These are phyloP conservation scores for Zaprionus kolodkinae DNA, from an alignment of 1,140 invertebrate species.

Conservation along the genomic window DNA sequence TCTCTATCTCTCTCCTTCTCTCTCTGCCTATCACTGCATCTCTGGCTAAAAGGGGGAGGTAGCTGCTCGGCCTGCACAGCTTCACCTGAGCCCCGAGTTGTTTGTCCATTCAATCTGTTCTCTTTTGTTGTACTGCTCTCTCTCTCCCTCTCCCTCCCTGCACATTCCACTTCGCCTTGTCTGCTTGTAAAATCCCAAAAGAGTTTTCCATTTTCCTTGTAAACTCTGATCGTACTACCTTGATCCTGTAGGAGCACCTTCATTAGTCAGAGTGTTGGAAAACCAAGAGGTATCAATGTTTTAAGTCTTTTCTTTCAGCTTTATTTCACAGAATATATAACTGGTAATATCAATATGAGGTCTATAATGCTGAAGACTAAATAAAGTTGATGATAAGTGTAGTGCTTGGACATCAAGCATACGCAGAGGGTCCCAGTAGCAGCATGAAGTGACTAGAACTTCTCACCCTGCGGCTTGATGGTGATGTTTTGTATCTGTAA, in stretches of 20 bases:
- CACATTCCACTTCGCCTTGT: not conserved
- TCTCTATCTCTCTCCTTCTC: not conserved
- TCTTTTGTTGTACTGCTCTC: too few relatives aligned
- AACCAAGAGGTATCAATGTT: too few relatives aligned
- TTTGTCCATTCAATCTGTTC: slow-evolving; percentile 4
- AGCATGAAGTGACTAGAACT: slow-evolving; percentile 52
- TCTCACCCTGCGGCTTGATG: slow-evolving; percentile 81
- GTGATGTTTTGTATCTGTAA: slow-evolving; percentile 75
- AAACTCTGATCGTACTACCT: not conserved
- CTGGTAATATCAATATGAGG: not conserved
- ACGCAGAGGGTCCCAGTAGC: not conserved
- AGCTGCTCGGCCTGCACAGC: not conserved
- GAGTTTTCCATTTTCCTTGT: not conserved
- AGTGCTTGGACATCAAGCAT: not conserved
- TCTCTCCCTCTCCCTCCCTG: not conserved
- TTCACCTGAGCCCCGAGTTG: not conserved
- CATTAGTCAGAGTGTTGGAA: not conserved
- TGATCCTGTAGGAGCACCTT: not conserved
- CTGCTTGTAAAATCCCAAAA: not conserved
- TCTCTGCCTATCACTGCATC: not conserved
- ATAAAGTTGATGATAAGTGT: not conserved
- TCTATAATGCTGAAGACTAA: not conserved
- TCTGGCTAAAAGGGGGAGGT: not conserved
- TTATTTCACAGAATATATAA: too few relatives aligned
- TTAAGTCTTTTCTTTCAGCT: too few relatives aligned